phyloP scores from a whole-genome alignment of 2,888 invertebrate genomes.

The Apocheima hispidaria region DNA sequence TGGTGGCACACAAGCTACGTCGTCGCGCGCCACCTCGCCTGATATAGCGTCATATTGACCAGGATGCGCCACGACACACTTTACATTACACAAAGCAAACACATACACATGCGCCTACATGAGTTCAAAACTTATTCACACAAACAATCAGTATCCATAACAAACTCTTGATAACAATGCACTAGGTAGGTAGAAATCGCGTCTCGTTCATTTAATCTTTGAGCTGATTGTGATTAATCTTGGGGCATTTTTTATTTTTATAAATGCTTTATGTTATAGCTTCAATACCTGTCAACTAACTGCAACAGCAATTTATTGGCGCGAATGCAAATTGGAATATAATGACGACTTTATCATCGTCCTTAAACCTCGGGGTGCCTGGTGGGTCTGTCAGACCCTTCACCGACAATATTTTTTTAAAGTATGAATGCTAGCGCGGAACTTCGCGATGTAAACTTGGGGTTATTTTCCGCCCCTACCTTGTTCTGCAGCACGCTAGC shows the following conservation, averaged over 20 bases:
- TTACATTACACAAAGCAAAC: constrained; percentile 50
- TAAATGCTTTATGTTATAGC: background rate
- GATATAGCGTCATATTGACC: constrained; percentile 79
- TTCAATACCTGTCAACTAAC: too few relatives aligned
- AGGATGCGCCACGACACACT: constrained; percentile 79
- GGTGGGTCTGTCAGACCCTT: too few relatives aligned
- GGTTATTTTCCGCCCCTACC: too few relatives aligned
- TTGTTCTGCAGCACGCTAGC: too few relatives aligned
- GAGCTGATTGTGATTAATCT: constrained; percentile 17
- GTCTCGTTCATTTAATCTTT: constrained; percentile 15
- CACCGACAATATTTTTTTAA: too few relatives aligned
- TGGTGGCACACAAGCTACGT: constrained; percentile 69
- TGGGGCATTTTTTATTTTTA: background rate
- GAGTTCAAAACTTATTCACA: constrained; percentile 47
- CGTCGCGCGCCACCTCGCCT: constrained; percentile 72
- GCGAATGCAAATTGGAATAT: background rate
- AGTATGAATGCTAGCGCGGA: too few relatives aligned
- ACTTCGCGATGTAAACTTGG: too few relatives aligned
- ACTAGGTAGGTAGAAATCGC: constrained; percentile 15
- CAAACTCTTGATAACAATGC: constrained; percentile 44
- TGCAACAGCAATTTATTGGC: too few relatives aligned
- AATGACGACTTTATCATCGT: too few relatives aligned
- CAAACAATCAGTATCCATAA: constrained; percentile 53
- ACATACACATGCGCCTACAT: constrained; percentile 35
- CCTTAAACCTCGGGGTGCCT: too few relatives aligned